Percentiles rank a stretch among this genome's conserved stretches.
phyloP scores from a whole-genome alignment of 2,888 invertebrate species.

The Syrphus vitripennis region DNA sequence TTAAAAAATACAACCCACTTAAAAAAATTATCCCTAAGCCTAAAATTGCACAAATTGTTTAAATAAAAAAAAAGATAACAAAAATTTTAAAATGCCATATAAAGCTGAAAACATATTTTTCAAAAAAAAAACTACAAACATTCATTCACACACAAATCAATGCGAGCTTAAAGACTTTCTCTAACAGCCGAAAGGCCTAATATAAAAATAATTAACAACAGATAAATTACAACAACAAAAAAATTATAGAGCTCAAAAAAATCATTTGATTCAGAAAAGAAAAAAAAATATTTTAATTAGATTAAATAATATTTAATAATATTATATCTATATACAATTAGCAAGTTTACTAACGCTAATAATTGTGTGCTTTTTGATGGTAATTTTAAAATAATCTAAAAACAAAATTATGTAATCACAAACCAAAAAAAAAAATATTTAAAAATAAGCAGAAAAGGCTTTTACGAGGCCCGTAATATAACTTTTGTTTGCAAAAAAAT shows the following conservation, averaged over 20 bases:
- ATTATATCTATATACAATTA: slow-evolving; percentile 55
- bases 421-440: slow-evolving; percentile 1
- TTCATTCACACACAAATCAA: slow-evolving; percentile 32
- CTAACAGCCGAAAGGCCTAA: slow-evolving; percentile 35
- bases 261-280: slow-evolving; percentile 41
- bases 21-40: neutral
- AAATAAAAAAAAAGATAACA: slow-evolving; percentile 21
- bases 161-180: slow-evolving; percentile 68
- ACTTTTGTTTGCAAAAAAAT: slow-evolving; percentile 45
- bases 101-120: slow-evolving; percentile 31
- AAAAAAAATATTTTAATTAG: slow-evolving; percentile 22
- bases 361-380: slow-evolving; percentile 70
- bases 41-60: slow-evolving; percentile 31
- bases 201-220: neutral
- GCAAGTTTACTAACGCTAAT: slow-evolving; percentile 61
- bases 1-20: neutral
- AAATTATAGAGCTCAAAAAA: slow-evolving; percentile 50
- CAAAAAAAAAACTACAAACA: neutral
- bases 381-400: slow-evolving; percentile 51
- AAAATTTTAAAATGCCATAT: neutral
- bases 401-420: slow-evolving; percentile 4
- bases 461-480: slow-evolving; percentile 46
- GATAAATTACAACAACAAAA: neutral
- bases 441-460: slow-evolving; percentile 18
- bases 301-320: slow-evolving; percentile 44